These are phyloP conservation scores for Eutolmus rufibarbis DNA, from an alignment of 2,888 invertebrate species.

Conservation along the genomic window DNA sequence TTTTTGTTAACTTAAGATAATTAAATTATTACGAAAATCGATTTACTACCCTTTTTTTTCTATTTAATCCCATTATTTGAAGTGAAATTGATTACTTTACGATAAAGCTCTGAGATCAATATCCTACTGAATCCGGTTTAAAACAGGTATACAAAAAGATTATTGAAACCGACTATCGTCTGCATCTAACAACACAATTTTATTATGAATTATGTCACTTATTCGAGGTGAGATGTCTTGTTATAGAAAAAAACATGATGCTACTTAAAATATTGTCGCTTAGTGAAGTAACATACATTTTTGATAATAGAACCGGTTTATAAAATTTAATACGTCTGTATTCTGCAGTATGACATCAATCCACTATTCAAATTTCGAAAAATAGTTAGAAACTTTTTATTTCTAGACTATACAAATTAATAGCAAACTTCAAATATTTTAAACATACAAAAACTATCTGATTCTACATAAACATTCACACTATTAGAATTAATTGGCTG, in stretches of 20 bases:
- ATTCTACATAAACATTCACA: no score
- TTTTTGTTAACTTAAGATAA: neutral
- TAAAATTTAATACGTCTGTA: neutral
- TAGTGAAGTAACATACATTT: neutral
- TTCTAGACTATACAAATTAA: neutral
- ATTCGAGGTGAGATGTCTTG: neutral
- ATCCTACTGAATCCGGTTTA: neutral
- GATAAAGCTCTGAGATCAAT: neutral
- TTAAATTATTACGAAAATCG: neutral
- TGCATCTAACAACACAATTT: neutral
- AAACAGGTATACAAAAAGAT: neutral
- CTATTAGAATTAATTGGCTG: no score
- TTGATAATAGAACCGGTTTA: neutral
- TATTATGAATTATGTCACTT: neutral
- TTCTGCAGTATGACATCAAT: neutral
- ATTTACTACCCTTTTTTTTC: neutral
- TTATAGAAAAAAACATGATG: neutral
- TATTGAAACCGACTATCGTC: neutral
- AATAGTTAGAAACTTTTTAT: neutral
- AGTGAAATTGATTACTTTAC: neutral
- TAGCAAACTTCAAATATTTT: neutral
- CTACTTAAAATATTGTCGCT: neutral
- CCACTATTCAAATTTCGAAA: neutral
- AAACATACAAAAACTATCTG: no score
- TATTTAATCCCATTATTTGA: neutral